Conservation (phyloP, 2,113 vertebrate species). For the Fulica atra region DNA sequence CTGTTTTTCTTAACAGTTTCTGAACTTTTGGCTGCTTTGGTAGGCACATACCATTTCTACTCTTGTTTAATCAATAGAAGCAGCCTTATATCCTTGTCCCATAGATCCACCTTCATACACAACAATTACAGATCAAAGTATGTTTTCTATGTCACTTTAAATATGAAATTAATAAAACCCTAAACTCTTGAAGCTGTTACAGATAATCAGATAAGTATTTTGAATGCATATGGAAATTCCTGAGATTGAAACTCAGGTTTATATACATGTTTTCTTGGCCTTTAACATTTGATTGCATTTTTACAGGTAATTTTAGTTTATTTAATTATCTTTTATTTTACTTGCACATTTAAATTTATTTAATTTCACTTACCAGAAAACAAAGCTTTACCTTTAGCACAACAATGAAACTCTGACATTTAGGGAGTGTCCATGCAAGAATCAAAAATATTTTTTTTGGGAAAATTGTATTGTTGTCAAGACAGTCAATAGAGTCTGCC, state of each 20-base stretch:
- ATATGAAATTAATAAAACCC: neutral
- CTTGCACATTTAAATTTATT: neutral
- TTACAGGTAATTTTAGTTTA: neutral
- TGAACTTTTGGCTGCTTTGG: neutral
- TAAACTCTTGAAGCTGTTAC: neutral
- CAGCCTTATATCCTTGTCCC: neutral
- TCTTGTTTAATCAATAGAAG: neutral
- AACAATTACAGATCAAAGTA: neutral
- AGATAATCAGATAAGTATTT: neutral
- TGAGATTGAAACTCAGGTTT: neutral
- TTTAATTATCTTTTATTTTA: neutral
- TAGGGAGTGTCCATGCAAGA: neutral
- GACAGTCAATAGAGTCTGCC: neutral
- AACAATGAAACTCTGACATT: neutral
- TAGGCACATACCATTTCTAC: neutral
- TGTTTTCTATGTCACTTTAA: neutral
- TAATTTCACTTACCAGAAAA: neutral
- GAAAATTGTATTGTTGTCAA: neutral
- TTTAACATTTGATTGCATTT: neutral
- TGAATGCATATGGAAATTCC: neutral
- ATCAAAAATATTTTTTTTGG: rapidly evolving
- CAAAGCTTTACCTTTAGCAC: neutral
- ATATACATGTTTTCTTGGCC: neutral
- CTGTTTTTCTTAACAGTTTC: neutral
- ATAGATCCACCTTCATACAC: neutral